Conservation (phyloP, 2,888 invertebrate species). For the Dione juno region DNA sequence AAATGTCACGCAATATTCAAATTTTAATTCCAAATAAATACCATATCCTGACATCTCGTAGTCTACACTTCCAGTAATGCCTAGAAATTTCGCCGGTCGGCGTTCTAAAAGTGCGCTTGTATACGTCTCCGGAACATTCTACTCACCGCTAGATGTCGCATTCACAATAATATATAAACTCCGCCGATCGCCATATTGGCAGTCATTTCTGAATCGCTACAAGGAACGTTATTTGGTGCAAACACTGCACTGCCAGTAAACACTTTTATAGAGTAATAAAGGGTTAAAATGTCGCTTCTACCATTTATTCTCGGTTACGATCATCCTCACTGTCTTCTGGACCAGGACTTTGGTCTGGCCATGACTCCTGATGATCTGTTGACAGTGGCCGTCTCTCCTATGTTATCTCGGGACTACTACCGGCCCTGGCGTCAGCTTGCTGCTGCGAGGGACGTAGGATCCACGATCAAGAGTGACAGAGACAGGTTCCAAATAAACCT, state of each 20-base stretch:
- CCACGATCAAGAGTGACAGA: constrained; percentile 75
- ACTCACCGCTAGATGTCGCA: constrained; percentile 57
- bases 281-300: constrained; percentile 55
- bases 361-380: constrained; percentile 71
- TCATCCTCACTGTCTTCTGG: constrained; percentile 62
- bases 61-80: constrained; percentile 7
- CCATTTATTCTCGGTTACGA: constrained; percentile 57
- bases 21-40: background rate
- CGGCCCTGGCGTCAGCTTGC: constrained; percentile 67
- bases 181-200: constrained; percentile 48
- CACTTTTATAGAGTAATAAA: background rate
- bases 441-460: constrained; percentile 71
- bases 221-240: constrained; percentile 42
- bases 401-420: constrained; percentile 62
- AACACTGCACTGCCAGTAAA: constrained; percentile 33
- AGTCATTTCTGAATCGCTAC: constrained; percentile 47
- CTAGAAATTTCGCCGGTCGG: constrained; percentile 27
- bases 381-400: constrained; percentile 55
- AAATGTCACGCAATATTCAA: background rate
- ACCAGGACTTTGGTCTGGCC: constrained; percentile 75
- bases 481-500: constrained; percentile 85
- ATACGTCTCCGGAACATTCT: constrained; percentile 48
- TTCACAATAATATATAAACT: constrained; percentile 55
- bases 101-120: constrained; percentile 11
- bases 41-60: background rate